Base-by-base conservation (phyloP, 2,888 invertebrate genomes). In the Eupithecia centaureata region DNA sequence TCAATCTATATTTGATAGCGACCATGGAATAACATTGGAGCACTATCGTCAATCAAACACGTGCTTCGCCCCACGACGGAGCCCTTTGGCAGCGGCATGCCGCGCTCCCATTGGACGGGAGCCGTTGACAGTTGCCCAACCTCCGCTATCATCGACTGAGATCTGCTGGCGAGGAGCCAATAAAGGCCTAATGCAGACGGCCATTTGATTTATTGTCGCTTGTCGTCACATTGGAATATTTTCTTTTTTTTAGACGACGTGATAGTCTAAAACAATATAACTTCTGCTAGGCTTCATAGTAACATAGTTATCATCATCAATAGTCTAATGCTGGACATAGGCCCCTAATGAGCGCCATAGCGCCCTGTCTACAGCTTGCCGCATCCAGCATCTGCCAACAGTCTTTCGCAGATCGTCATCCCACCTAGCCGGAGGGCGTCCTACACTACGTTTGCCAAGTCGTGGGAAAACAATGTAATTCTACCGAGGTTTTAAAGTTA, bases 91-190 rank as follows among this genome's bases (percentile, higher is more conserved):
- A 68, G 33, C 57, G 30, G 35, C n/a, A 27, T 63, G 47, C 51
- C 38, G 35, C 33, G 47, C 42, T 54, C 18, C 33, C 58, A 68
- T 66, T 69, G 63, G 65, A 60, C 47, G 63, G 13, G 18, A 18
- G 68, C n/a, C 33, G 51, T 33, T 54, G 61, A 57, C 33, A 30
- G 57, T 69, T 69, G 69, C 58, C 65, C 65, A 69, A 70, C 70
- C 70, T 66, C 61, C 70, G 63, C 35, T 61, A 70, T 70, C 60
- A 8, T 25, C 57, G 32, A 18, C 28, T 51, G 42, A 18, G n/a
- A n/a, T 15, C 8, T 27, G 56, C 62, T 70, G 70, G 70, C 63
- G 0, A 8, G 5, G 7, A 56, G 69, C 69, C 69, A 69, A 54
- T n/a, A 33, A 52, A 56, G 51, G 63, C 65, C 54, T 62, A 63